These are phyloP conservation scores for Harpagus bidentatus DNA, from an alignment of 2,113 vertebrate species.

Conservation along the genomic window DNA sequence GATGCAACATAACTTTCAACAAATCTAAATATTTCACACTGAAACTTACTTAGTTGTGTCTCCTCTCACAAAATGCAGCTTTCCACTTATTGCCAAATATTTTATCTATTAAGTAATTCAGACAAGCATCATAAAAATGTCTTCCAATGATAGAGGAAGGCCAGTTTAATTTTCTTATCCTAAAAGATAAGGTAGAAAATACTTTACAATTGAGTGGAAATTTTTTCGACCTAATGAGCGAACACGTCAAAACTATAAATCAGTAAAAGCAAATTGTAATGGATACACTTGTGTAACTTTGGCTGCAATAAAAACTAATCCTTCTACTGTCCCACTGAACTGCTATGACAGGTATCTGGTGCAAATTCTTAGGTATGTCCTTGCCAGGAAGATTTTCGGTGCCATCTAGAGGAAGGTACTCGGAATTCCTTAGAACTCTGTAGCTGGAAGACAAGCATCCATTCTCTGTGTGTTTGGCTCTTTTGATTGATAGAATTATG, in stretches of 20 bases:
- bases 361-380: background rate
- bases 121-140: background rate
- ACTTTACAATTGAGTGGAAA: background rate
- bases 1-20: background rate
- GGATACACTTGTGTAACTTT: background rate
- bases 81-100: background rate
- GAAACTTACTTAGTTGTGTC: background rate
- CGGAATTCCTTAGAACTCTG: background rate
- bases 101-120: background rate
- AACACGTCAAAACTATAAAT: background rate
- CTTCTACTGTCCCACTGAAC: background rate
- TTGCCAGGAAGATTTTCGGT: conserved; percentile 33
- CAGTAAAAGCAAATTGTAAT: background rate
- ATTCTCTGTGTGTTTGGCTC: background rate
- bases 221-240: background rate
- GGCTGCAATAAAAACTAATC: background rate
- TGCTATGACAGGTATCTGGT: background rate
- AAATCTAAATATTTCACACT: background rate
- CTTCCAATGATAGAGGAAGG: background rate
- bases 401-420: conserved; percentile 56
- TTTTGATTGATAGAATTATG: background rate
- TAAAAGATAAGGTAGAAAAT: background rate
- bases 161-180: background rate
- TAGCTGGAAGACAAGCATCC: background rate
- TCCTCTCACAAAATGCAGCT: background rate